Conservation (phyloP, 2,888 invertebrate genomes). For the Polymixis lichenea region DNA sequence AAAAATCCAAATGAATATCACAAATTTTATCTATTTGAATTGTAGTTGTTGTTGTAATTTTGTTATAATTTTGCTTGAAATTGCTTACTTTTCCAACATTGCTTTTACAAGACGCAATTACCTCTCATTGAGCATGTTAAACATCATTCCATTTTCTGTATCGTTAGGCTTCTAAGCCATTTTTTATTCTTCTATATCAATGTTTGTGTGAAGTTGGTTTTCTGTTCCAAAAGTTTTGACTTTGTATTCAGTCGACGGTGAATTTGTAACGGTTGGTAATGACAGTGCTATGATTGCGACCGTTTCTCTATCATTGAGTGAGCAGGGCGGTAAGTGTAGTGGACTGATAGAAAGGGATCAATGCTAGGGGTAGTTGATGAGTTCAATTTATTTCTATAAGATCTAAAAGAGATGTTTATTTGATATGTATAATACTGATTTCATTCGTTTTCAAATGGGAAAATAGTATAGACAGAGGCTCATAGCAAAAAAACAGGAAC, state of each 20-base stretch:
- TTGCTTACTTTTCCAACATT: neutral
- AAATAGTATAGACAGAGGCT: too few species aligned
- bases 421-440: too few species aligned
- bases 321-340: constrained; percentile 52
- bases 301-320: constrained; percentile 57
- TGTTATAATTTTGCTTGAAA: too few species aligned
- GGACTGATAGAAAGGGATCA: constrained; percentile 51
- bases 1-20: too few species aligned
- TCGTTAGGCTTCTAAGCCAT: neutral
- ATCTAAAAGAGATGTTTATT: neutral
- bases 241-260: constrained; percentile 56
- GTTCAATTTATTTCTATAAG: neutral
- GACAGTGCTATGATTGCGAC: constrained; percentile 54
- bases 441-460: too few species aligned
- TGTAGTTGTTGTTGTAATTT: too few species aligned
- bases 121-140: neutral
- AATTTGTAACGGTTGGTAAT: constrained; percentile 65
- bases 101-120: neutral
- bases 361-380: neutral
- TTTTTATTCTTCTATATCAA: neutral
- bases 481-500: too few species aligned
- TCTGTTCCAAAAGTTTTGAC: constrained; percentile 22
- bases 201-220: constrained; percentile 10
- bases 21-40: too few species aligned
- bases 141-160: neutral